Base-by-base conservation (phyloP, 1,140 invertebrate species). In the Epicauta chinensis region DNA sequence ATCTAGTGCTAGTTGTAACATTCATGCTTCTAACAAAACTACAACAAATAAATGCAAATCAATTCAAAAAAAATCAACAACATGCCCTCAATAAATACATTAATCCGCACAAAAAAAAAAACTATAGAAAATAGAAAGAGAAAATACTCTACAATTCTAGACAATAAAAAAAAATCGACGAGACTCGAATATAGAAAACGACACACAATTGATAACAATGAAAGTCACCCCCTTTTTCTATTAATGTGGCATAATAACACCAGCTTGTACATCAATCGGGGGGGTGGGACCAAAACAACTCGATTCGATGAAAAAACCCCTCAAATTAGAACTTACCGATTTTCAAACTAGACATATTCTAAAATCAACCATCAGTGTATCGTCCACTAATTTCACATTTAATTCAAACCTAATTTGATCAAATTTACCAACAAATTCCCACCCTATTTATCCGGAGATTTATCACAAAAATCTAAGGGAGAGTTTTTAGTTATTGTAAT, bases 291-390 rank as follows among this genome's bases (percentile, higher is more conserved):
- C 62, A 56, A 59, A 57, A 48, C 34, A 51, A 52, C 17, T 23
- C 23, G 23, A 23, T 2, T 7, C 23, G 23, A 23, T 23, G n/a
- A n/a, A n/a, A n/a, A n/a, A n/a, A n/a, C n/a, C n/a, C n/a, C n/a
- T 9, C 2, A 16, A 54, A 53, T 40, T 12, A 2, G 6, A 11
- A 60, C 76, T 78, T 75, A 81, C 79, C 79, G 66, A 78, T 76
- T 75, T 80, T 81, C 73, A 81, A 73, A 72, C 77, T 81, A 70
- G 77, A 80, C 79, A 81, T 81, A 76, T 75, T 79, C 71, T 70
- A 66, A 34, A 34, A 48, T 53, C 55, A 64, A 51, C 54, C 66
- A 68, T 68, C 60, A 44, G 60, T 64, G 35, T 53, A 39, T 23
- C 34, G 37, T 47, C 23, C 16, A 37, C 45, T 37, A 37, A 17